Evolutionary conservation across 1,140 invertebrate genomes (phyloP).

Genomic region (Cydia amplana): DNA sequence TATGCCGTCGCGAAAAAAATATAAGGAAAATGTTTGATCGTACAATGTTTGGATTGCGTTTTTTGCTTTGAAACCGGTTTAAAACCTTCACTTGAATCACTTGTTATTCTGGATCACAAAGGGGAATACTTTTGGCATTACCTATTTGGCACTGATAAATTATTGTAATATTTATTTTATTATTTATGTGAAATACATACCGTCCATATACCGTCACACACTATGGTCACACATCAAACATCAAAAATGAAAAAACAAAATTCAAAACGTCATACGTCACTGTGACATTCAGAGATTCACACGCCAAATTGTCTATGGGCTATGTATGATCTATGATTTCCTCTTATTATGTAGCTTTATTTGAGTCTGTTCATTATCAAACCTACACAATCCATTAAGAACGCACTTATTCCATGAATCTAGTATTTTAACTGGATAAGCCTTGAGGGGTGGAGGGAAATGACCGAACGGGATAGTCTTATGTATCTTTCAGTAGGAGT

Average conservation of each 20-base stretch:
- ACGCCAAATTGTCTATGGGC: neutral
- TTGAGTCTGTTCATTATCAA: neutral
- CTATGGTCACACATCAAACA: neutral
- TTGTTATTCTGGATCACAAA: neutral
- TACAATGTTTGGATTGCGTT: neutral
- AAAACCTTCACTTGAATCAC: neutral
- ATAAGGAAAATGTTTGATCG: neutral
- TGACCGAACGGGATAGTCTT: too few species aligned
- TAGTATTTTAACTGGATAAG: too few species aligned
- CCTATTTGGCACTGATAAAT: neutral
- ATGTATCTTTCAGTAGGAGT: too few species aligned
- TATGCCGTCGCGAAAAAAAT: neutral
- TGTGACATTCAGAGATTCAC: too few species aligned
- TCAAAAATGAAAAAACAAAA: neutral
- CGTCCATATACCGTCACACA: too few species aligned
- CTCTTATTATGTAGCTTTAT: neutral
- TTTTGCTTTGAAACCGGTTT: neutral
- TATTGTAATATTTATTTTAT: slow-evolving; percentile 9
- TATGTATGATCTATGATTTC: neutral
- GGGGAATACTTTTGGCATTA: neutral
- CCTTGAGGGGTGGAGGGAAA: too few species aligned
- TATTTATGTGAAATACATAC: neutral
- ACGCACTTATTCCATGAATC: neutral
- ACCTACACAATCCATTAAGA: neutral
- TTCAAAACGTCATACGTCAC: neutral